Conservation (phyloP, 1,140 invertebrate genomes). For the Caenorhabditis tropicalis region DNA sequence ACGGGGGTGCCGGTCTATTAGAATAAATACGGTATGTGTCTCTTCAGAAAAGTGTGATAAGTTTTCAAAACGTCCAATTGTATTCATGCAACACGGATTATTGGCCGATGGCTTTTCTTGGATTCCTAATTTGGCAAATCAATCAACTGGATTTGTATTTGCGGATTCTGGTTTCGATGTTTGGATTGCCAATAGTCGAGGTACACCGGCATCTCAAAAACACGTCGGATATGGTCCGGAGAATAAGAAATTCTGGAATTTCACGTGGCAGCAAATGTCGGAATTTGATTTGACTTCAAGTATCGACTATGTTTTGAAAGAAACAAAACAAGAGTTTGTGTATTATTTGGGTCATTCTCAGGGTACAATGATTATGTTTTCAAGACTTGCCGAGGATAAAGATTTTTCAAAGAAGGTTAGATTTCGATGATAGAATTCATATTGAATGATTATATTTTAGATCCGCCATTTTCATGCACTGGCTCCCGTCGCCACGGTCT, state of each 20-base stretch:
- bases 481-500: conserved; percentile 62
- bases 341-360: conserved; percentile 74
- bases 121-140: conserved; percentile 77
- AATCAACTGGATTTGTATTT: conserved; percentile 69
- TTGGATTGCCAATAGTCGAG: conserved; percentile 79
- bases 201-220: conserved; percentile 77
- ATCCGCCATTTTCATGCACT: conserved; percentile 63
- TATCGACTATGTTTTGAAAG: conserved; percentile 77
- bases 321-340: conserved; percentile 64
- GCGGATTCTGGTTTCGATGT: conserved; percentile 80
- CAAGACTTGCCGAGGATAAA: conserved; percentile 63
- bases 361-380: conserved; percentile 74
- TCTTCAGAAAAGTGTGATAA: conserved; percentile 19
- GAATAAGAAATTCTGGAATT: conserved; percentile 72
- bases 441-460: neutral
- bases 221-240: conserved; percentile 72
- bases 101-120: conserved; percentile 81
- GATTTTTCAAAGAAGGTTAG: conserved; percentile 55
- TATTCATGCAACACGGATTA: conserved; percentile 80
- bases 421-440: neutral
- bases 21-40: too few relatives aligned
- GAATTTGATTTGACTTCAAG: conserved; percentile 79
- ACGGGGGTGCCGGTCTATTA: too few relatives aligned
- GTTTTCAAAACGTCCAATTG: conserved; percentile 51
- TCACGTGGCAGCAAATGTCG: conserved; percentile 79